These are phyloP conservation scores for Xylocampa areola DNA, from an alignment of 2,888 invertebrate species.

Conservation along the genomic window DNA sequence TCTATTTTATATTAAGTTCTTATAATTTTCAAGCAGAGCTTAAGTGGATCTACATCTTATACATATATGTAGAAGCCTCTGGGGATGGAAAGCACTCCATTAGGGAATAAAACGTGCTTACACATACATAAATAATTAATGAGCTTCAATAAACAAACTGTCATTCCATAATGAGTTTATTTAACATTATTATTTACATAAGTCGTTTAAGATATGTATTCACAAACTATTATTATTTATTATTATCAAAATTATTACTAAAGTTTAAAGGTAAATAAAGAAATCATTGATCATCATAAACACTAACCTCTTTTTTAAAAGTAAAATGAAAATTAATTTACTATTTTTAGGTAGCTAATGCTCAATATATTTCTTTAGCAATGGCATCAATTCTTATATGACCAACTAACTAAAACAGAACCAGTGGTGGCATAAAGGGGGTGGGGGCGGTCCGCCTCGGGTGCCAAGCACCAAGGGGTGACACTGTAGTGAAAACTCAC, in stretches of 20 bases:
- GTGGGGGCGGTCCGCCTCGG: no score
- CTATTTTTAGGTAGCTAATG: no score
- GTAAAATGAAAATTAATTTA: background rate
- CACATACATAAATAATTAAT: slow-evolving; percentile 44
- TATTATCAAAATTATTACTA: slow-evolving; percentile 69
- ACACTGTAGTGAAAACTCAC: no score
- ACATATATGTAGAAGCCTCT: slow-evolving; percentile 12
- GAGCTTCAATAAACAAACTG: slow-evolving; percentile 13
- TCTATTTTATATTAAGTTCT: slow-evolving; percentile 13
- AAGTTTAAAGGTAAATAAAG: slow-evolving; percentile 43
- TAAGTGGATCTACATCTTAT: slow-evolving; percentile 19
- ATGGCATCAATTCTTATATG: no score
- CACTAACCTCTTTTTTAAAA: slow-evolving; percentile 15
- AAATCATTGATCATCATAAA: slow-evolving; percentile 27
- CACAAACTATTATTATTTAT: slow-evolving; percentile 66
- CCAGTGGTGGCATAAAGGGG: no score
- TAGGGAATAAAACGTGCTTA: slow-evolving; percentile 41
- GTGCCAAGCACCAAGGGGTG: no score
- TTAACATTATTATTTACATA: slow-evolving; percentile 74
- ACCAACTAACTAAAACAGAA: no score
- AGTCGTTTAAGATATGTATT: slow-evolving; percentile 78
- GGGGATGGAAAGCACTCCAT: slow-evolving; percentile 20
- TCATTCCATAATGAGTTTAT: slow-evolving; percentile 61
- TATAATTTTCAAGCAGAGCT: slow-evolving; percentile 12
- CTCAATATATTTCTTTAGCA: no score